Base-by-base conservation (phyloP, 2,888 invertebrate species). In the Drosophila meridiana region DNA sequence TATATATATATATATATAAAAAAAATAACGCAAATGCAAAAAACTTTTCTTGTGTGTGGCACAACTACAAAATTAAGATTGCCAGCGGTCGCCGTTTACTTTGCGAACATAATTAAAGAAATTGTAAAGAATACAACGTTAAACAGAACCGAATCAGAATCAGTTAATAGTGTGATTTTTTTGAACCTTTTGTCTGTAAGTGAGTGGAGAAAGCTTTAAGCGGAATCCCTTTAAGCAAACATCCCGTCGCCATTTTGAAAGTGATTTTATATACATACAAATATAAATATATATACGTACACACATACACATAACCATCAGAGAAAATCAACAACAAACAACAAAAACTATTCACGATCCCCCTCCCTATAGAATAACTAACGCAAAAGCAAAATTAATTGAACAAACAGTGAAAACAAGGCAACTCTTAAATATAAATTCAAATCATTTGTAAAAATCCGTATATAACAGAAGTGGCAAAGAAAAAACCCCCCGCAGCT, bases 171-270 rank as follows among this genome's bases (percentile, higher is more conserved):
- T 90, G 90, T 89, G 90, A 90, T 84, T 90, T 84, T 81, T 87
- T 82, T 73, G 81, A 88, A 87, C 90, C 88, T 91, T 87, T 87
- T 83, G 86, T 88, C 85, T 87, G 82, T 85, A 80, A 80, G 72
- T 82, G 81, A 79, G 66, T 79, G 78, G 87, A 89, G 89, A 87
- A 89, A 87, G 87, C 87, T 87, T 87, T 88, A 87, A 87, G 89
- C 89, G 78, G 73, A 87, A 78, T 82, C 83, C 86, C 80, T 88
- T 83, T 66, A 80, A 86, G 75, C 78, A 84, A 80, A 82, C 76
- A 89, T 81, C 87, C 87, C 89, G 89, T 87, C 87, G 87, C 90
- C 87, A 90, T 85, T 88, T 90, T 88, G 81, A 87, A 87, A 90
- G 80, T 88, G 79, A 78, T 87, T 89, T 90, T 89, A 86, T 81